These are phyloP conservation scores for Pectinophora gossypiella DNA, from an alignment of 1,140 invertebrate genomes.

Conservation along the genomic window DNA sequence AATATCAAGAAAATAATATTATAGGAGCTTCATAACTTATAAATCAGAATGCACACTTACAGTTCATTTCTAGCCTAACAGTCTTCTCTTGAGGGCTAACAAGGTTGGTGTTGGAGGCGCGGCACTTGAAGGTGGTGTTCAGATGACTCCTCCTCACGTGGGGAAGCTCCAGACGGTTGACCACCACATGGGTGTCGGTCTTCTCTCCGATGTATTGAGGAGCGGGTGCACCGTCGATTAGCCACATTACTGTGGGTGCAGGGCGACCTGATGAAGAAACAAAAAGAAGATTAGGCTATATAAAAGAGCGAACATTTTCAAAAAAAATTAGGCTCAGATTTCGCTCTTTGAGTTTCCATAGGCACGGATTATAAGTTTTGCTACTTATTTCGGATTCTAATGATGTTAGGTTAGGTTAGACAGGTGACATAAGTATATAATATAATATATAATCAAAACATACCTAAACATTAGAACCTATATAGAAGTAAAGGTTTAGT, in stretches of 20 bases:
- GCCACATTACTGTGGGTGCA: conserved; percentile 86
- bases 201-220: conserved; percentile 76
- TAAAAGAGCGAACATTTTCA: too few relatives aligned
- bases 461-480: too few relatives aligned
- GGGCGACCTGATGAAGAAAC: conserved; percentile 82
- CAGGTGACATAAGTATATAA: too few relatives aligned
- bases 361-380: too few relatives aligned
- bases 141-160: conserved; percentile 84
- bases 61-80: conserved; percentile 85
- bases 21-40: neutral
- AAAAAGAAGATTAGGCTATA: neutral
- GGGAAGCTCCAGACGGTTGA: conserved; percentile 84
- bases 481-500: too few relatives aligned
- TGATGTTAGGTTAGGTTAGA: too few relatives aligned
- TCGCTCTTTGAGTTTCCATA: too few relatives aligned
- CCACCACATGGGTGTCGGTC: conserved; percentile 83
- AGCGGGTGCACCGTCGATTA: conserved; percentile 83
- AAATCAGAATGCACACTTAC: conserved; percentile 76
- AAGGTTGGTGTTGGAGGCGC: conserved; percentile 90
- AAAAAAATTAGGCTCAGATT: too few relatives aligned
- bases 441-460: too few relatives aligned
- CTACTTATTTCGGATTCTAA: too few relatives aligned
- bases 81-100: conserved; percentile 86
- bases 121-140: conserved; percentile 89
- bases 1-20: too few relatives aligned